phyloP scores from a whole-genome alignment of 1,140 invertebrate species.

The Bathynomus jamesi region DNA sequence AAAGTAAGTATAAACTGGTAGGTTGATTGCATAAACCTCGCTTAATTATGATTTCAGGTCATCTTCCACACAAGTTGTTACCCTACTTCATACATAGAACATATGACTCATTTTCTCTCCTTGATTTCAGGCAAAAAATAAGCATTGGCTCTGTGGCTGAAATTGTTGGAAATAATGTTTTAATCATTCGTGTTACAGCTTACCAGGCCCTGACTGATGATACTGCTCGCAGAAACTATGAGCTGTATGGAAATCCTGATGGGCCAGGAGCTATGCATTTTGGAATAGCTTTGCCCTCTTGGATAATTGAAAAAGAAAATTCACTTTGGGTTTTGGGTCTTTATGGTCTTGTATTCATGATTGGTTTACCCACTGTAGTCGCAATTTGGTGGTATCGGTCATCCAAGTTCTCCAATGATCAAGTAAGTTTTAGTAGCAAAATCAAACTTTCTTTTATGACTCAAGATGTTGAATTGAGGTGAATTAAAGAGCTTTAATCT shows the following conservation, averaged over 20 bases:
- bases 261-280: conserved; percentile 97
- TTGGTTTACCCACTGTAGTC: conserved; percentile 50
- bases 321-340: conserved; percentile 91
- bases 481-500: no score
- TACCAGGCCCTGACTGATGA: conserved; percentile 87
- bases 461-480: no score
- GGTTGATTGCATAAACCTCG: no score
- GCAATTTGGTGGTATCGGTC: conserved; percentile 99
- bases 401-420: conserved; percentile 90
- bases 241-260: conserved; percentile 98
- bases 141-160: no score
- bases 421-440: conserved; percentile 57
- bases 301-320: conserved; percentile 99
- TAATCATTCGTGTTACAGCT: conserved; percentile 43
- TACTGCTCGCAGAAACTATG: conserved; percentile 93
- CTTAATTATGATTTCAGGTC: no score
- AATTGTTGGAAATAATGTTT: conserved; percentile 7
- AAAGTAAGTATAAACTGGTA: no score
- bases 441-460: no score
- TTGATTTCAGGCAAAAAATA: no score
- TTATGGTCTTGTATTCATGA: conserved; percentile 96
- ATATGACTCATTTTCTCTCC: no score
- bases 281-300: conserved; percentile 97
- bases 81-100: no score
- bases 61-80: no score